Evolutionary conservation across 2,888 invertebrate species (phyloP).

Genomic region (Meta bourneti): DNA sequence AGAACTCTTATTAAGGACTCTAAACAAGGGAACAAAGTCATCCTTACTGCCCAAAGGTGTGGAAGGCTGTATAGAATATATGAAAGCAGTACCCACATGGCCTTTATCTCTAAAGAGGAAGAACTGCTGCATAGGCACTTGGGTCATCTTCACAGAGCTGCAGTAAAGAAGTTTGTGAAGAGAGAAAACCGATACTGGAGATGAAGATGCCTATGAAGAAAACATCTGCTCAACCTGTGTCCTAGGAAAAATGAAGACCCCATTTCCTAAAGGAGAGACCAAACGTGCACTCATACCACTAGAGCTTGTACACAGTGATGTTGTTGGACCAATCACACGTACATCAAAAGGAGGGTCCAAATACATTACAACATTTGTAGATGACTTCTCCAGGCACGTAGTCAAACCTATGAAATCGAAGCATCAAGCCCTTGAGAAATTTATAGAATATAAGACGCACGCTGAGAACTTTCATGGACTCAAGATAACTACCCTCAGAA

Average conservation of each 20-base stretch:
- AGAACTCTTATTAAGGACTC: constrained; percentile 9
- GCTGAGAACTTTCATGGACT: constrained; percentile 27
- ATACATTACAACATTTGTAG: constrained; percentile 25
- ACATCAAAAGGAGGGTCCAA: constrained; percentile 29
- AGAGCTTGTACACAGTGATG: constrained; percentile 50
- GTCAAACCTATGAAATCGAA: constrained; percentile 27
- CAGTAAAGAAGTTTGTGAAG: no score
- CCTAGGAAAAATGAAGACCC: constrained; percentile 46
- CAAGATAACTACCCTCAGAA: constrained; percentile 18
- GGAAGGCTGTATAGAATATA: constrained; percentile 31
- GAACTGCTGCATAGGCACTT: no score
- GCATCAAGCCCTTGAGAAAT: constrained; percentile 26
- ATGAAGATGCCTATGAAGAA: no score
- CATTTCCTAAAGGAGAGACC: constrained; percentile 9
- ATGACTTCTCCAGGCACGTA: constrained; percentile 37
- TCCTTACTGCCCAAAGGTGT: constrained; percentile 16
- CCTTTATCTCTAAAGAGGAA: constrained; percentile 16
- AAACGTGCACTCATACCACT: constrained; percentile 22
- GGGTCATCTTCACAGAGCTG: no score
- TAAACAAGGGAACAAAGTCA: background rate
- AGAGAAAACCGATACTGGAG: no score
- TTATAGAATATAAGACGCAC: constrained; percentile 17
- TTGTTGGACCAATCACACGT: constrained; percentile 43
- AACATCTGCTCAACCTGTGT: background rate
- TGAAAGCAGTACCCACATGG: constrained; percentile 12